Evolutionary conservation across 1,140 invertebrate genomes (phyloP), one percentile per base, ranked within the genome.

Genomic region (Pristionchus pacificus): DNA sequence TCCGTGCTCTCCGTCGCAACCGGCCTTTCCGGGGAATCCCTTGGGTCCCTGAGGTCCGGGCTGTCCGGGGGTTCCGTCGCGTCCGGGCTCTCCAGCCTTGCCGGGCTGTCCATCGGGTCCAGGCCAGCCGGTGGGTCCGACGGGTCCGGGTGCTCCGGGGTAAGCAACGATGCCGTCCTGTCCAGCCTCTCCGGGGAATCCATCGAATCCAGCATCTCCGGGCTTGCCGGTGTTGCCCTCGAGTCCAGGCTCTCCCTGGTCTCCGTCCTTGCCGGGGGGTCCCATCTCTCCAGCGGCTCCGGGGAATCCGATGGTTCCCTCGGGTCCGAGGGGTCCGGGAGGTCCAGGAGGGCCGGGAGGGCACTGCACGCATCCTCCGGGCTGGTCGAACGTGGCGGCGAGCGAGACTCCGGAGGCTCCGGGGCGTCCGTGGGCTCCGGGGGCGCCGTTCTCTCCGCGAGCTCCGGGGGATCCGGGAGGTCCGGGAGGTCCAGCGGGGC

Each of bases 401-500:
- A 68, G 33, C 3, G 66, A 60, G 30, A 60, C 58, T 68, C 66
- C 66, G 15, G 66, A 68, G 1, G 66, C 66, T 60, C 66, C 66
- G 30, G 58, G 55, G 27, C 66, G 57, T 68, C 66, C 66, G 29
- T 68, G 58, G 28, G 59, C 66, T 68, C 66, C 66, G 60, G 57
- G 25, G 15, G 66, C 55, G 31, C 66, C 66, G 28, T 68, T 55
- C 1, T 68, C 66, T 68, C 66, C 66, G 60, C 66, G 66, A 3
- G 28, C 66, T 68, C 66, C 66, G 27, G 66, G 66, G 60, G 60
- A 58, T 68, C 66, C 66, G 38, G 66, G 66, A 32, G 66, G 66
- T 68, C 66, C 66, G 58, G 66, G 66, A 59, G 66, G 66, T 68
- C 66, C 66, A 32, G 66, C 28, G 58, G 49, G 49, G 66, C 66